Conservation (phyloP, 2,113 vertebrate genomes). For the Mormyrus iriodes region DNA sequence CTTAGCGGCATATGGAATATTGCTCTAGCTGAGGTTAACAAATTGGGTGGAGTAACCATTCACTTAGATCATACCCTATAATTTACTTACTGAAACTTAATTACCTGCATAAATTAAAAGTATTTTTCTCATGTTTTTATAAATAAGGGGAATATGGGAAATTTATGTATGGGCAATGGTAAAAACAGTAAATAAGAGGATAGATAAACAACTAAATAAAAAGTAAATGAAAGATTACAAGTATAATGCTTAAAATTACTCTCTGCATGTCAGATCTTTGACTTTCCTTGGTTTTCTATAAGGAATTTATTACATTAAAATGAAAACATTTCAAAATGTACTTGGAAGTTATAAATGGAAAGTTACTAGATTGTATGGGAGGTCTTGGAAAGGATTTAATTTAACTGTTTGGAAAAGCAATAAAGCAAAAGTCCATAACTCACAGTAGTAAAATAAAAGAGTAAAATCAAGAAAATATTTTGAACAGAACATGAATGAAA, state of each 20-base stretch:
- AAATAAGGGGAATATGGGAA: neutral
- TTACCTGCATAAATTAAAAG: neutral
- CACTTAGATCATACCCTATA: neutral
- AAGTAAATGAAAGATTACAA: neutral
- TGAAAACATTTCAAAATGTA: constrained; percentile 6
- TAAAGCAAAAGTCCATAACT: neutral
- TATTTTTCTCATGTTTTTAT: neutral
- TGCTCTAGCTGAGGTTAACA: neutral
- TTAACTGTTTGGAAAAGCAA: neutral
- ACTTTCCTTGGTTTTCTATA: neutral
- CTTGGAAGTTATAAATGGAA: constrained; percentile 14
- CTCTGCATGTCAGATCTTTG: neutral
- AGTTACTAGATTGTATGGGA: neutral
- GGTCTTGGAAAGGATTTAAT: neutral
- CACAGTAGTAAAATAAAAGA: neutral
- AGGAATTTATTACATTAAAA: constrained; percentile 8
- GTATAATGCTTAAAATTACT: neutral
- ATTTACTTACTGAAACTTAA: constrained; percentile 1
- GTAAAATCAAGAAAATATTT: neutral
- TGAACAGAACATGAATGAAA: neutral
- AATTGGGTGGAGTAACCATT: neutral
- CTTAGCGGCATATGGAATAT: neutral
- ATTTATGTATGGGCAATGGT: neutral
- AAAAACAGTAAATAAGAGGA: neutral
- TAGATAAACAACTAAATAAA: neutral